These are phyloP conservation scores for Morelia viridis DNA, from an alignment of 2,797 vertebrate species.

Conservation along the genomic window DNA sequence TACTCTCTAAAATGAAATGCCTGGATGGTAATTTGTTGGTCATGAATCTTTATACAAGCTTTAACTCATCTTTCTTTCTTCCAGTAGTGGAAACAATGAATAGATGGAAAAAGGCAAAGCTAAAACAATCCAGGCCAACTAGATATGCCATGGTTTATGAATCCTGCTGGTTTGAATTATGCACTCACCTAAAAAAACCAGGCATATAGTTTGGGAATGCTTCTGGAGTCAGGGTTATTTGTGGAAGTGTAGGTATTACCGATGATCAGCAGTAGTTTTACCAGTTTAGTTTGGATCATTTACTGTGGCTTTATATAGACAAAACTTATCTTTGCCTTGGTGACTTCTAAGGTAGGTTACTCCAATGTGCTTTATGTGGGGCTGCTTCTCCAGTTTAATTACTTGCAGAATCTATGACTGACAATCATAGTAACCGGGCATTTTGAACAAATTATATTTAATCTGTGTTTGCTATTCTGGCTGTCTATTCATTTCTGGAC, in stretches of 20 bases:
- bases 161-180: background rate
- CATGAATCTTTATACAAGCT: background rate
- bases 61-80: background rate
- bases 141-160: background rate
- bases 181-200: background rate
- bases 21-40: background rate
- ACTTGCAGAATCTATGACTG: background rate
- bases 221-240: background rate
- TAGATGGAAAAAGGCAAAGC: background rate
- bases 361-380: background rate
- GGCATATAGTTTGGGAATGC: background rate
- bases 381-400: background rate
- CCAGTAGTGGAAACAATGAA: background rate
- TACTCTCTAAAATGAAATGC: background rate
- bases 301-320: background rate
- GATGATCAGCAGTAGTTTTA: background rate
- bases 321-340: background rate
- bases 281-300: background rate
- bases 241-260: background rate
- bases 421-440: background rate
- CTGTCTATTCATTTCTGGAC: background rate
- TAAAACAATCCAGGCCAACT: background rate
- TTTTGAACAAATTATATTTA: background rate
- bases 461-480: background rate
- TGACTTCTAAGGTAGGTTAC: background rate